Conservation (phyloP, 2,888 invertebrate species). For the Rambutsinella grinnellia region DNA sequence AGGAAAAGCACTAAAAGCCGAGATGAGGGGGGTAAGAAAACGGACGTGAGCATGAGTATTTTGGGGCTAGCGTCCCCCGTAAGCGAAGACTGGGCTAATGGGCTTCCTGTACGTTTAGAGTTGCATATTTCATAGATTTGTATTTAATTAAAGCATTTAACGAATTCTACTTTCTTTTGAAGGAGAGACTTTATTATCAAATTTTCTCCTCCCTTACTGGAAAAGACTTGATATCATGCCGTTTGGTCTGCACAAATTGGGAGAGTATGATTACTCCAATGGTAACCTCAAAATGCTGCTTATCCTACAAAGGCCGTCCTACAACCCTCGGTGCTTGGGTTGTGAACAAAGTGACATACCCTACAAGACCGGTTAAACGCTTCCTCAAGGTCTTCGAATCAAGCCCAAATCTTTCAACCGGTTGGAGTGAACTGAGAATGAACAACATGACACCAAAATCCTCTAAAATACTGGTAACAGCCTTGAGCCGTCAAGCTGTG, state of each 20-base stretch:
- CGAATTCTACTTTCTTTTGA: background rate
- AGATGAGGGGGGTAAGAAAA: background rate
- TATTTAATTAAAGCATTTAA: background rate
- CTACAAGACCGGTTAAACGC: constrained; percentile 16
- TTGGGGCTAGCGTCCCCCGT: background rate
- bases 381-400: constrained; percentile 20
- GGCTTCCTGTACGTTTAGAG: constrained; percentile 42
- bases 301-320: constrained; percentile 36
- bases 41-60: background rate
- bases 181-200: constrained; percentile 54
- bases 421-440: constrained; percentile 33
- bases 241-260: constrained; percentile 50
- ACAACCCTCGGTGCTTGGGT: constrained; percentile 15
- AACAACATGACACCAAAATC: constrained; percentile 26
- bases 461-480: background rate
- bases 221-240: constrained; percentile 39
- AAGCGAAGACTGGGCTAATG: constrained; percentile 30
- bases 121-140: background rate
- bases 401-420: constrained; percentile 23
- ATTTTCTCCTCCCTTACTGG: constrained; percentile 46
- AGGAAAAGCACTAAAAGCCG: background rate
- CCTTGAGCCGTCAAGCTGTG: constrained; percentile 3
- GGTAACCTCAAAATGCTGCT: constrained; percentile 23
- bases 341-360: constrained; percentile 8
- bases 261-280: constrained; percentile 26